phyloP scores from a whole-genome alignment of 2,888 invertebrate species.

The Brenthis daphne region DNA sequence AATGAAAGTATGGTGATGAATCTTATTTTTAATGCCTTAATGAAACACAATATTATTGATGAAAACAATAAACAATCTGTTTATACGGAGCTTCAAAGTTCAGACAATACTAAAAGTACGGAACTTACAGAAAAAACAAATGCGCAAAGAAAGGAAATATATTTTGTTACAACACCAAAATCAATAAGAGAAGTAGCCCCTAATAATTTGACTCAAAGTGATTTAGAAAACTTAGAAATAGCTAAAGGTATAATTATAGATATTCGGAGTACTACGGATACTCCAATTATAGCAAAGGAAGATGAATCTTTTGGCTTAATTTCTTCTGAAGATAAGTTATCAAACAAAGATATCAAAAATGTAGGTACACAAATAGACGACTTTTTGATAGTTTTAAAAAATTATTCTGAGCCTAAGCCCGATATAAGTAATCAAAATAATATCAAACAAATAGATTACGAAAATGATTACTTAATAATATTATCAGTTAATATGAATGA shows the following conservation, averaged over 20 bases:
- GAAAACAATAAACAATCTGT: background rate
- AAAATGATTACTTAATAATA: background rate
- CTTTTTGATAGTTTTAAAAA: background rate
- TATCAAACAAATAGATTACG: background rate
- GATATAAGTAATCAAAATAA: slow-evolving; percentile 7
- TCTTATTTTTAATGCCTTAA: slow-evolving; percentile 1
- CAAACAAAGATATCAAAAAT: background rate
- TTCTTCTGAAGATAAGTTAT: background rate
- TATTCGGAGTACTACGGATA: too few relatives aligned
- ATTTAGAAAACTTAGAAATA: too few relatives aligned
- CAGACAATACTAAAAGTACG: background rate
- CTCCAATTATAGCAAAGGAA: too few relatives aligned
- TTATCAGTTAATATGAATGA: background rate
- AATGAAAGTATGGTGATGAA: slow-evolving; percentile 7
- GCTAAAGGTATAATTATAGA: too few relatives aligned
- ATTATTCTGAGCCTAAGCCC: background rate
- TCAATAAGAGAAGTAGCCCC: background rate
- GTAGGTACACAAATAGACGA: slow-evolving; percentile 8
- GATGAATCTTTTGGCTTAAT: too few relatives aligned
- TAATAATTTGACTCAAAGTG: background rate
- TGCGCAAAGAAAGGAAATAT: too few relatives aligned
- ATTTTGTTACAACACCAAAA: background rate
- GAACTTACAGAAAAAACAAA: background rate
- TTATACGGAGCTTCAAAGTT: background rate
- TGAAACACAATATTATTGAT: background rate